phyloP scores from a whole-genome alignment of 2,113 vertebrate genomes.

The Erpornis zantholeuca region DNA sequence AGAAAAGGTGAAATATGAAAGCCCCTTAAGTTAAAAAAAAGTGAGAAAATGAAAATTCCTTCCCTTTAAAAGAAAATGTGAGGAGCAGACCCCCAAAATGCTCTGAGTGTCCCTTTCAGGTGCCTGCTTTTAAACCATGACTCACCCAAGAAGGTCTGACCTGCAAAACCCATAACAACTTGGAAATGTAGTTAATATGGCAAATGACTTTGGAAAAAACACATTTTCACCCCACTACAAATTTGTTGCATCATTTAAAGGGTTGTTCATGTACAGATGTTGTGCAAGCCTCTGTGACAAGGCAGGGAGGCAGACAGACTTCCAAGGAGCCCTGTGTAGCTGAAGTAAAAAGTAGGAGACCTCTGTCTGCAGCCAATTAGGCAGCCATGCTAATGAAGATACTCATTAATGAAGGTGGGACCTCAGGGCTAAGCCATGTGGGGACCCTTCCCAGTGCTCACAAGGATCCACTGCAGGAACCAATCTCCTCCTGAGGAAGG shows the following conservation, averaged over 20 bases:
- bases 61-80: background rate
- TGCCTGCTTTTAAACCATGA: background rate
- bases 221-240: background rate
- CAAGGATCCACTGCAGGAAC: background rate
- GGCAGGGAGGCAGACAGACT: background rate
- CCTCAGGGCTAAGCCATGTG: background rate
- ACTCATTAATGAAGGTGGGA: background rate
- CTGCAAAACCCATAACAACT: background rate
- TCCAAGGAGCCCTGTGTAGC: background rate
- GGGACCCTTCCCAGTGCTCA: background rate
- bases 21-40: background rate
- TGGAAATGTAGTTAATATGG: background rate
- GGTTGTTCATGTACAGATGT: accelerated
- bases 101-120: background rate
- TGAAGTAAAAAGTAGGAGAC: background rate
- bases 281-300: background rate
- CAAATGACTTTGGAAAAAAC: background rate
- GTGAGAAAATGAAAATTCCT: background rate
- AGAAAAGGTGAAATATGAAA: background rate
- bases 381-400: background rate
- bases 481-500: background rate
- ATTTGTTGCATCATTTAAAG: background rate
- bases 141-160: background rate
- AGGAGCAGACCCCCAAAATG: background rate
- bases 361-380: background rate